Evolutionary conservation across 2,888 invertebrate species (phyloP), one percentile per base, ranked within the genome.

Genomic region (Adelphocoris suturalis): DNA sequence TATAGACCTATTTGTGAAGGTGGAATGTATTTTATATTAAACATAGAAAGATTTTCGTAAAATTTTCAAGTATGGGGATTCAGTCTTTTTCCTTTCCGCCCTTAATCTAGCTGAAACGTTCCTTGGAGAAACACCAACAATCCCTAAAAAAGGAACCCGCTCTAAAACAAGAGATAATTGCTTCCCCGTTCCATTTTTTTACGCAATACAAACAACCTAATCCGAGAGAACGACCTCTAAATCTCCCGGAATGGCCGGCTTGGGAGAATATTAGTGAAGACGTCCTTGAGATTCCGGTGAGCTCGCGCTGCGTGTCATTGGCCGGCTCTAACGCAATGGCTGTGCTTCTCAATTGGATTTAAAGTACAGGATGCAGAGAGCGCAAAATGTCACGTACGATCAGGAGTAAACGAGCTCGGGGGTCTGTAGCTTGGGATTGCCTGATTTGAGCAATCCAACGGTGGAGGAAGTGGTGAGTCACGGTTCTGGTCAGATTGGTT

Each of bases 111-210:
- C 7, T 2, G 37, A 37, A 37, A 37, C 3, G 3, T 37, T 37
- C 37, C 37, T 2, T 37, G 37, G 7, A 7, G 37, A 37, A 37
- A 37, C 37, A 7, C 7, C 37, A 4, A 37, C 37, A 37, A 37
- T 37, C 3, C 37, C 37, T 4, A 7, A 37, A 37, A 37, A 37
- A 52, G 52, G 52, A 52, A 52, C 52, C 52, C 13, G 75, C 75
- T 7, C 2, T 2, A 11, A 75, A 28, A 19, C 75, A 14, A 16
- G 75, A 75, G 3, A 19, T 75, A 75, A 75, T 75, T 19, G 75
- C n/a, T 75, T 75, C 75, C 75, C 19, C 23, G 75, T n/a, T 75
- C 75, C 75, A 27, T 75, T 52, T 75, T n/a, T 78, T 78, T 23
- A 68, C 11, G 68, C 23, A 68, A 68, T 68, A 11, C 23, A 27